Conservation (phyloP, 2,888 invertebrate species). For the Hirtodrosophila alboralis region DNA sequence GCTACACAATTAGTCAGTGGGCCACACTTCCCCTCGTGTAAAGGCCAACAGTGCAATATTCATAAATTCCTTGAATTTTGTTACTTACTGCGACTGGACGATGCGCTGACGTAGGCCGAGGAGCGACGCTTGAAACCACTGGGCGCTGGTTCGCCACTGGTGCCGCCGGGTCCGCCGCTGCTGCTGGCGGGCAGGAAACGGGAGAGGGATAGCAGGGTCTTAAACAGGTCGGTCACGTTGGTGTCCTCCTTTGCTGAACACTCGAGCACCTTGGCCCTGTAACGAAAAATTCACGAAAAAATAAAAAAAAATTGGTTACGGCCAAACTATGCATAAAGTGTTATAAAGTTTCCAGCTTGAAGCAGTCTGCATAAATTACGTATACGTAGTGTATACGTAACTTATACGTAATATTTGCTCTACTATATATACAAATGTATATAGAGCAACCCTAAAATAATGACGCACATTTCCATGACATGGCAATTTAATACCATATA, state of each 20-base stretch:
- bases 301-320: constrained; percentile 15
- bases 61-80: constrained; percentile 10
- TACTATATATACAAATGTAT: too few species aligned
- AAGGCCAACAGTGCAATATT: constrained; percentile 6
- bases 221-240: constrained; percentile 92
- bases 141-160: constrained; percentile 85
- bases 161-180: constrained; percentile 83
- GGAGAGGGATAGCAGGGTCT: constrained; percentile 90
- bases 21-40: not conserved
- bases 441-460: constrained; percentile 25
- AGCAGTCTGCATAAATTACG: constrained; percentile 39
- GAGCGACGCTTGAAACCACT: constrained; percentile 89
- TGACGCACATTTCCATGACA: constrained; percentile 44
- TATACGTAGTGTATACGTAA: constrained; percentile 31
- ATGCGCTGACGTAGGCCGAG: constrained; percentile 89
- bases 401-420: constrained; percentile 24
- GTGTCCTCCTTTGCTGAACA: constrained; percentile 92
- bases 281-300: constrained; percentile 56
- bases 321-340: constrained; percentile 33
- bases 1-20: constrained; percentile 18
- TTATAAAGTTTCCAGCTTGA: constrained; percentile 13
- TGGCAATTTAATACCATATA: constrained; percentile 16
- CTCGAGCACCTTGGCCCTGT: constrained; percentile 89
- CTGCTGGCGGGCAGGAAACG: constrained; percentile 88
- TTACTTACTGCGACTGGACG: constrained; percentile 85